A percentile compares a stretch with the other conserved stretches of the same genome.
Evolutionary conservation across 2,113 vertebrate genomes (phyloP).

Genomic region (Pollachius pollachius): DNA sequence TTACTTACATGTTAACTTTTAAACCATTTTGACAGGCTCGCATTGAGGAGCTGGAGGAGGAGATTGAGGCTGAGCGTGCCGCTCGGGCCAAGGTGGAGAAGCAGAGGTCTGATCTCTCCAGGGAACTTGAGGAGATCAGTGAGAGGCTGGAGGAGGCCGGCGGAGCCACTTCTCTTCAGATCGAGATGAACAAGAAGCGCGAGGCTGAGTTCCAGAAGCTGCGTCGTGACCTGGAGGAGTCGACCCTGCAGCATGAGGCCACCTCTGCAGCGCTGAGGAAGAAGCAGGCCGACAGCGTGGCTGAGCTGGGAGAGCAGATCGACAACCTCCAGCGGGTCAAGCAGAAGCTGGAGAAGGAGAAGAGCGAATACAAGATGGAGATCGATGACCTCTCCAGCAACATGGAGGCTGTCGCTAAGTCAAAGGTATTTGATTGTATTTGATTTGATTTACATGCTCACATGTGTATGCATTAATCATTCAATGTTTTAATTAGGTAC

Average conservation of each 20-base stretch:
- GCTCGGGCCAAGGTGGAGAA: slow-evolving; percentile 77
- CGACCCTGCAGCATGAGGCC: slow-evolving; percentile 89
- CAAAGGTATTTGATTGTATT: slow-evolving; percentile 64
- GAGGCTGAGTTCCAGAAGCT: slow-evolving; percentile 76
- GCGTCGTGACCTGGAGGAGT: slow-evolving; percentile 76
- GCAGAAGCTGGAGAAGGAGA: slow-evolving; percentile 94
- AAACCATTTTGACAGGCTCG: slow-evolving; percentile 48
- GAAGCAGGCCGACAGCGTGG: slow-evolving; percentile 86
- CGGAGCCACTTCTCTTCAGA: slow-evolving; percentile 79
- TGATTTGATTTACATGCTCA: background rate
- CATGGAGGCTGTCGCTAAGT: slow-evolving; percentile 83
- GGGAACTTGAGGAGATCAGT: slow-evolving; percentile 1
- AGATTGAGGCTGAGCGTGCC: slow-evolving; percentile 79
- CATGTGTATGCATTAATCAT: no score
- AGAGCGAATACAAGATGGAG: slow-evolving; percentile 92
- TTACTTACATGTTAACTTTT: background rate
- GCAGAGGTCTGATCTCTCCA: slow-evolving; percentile 65
- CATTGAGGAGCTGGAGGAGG: slow-evolving; percentile 73
- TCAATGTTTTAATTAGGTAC: no score
- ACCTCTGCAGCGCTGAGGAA: slow-evolving; percentile 75
- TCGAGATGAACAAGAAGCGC: slow-evolving; percentile 67
- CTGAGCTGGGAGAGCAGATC: slow-evolving; percentile 88
- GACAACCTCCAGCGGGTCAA: slow-evolving; percentile 88
- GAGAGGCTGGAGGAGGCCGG: slow-evolving; percentile 69
- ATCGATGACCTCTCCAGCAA: slow-evolving; percentile 84